Base-by-base conservation (phyloP, 2,888 invertebrate species). In the Carterocephalus palaemon region DNA sequence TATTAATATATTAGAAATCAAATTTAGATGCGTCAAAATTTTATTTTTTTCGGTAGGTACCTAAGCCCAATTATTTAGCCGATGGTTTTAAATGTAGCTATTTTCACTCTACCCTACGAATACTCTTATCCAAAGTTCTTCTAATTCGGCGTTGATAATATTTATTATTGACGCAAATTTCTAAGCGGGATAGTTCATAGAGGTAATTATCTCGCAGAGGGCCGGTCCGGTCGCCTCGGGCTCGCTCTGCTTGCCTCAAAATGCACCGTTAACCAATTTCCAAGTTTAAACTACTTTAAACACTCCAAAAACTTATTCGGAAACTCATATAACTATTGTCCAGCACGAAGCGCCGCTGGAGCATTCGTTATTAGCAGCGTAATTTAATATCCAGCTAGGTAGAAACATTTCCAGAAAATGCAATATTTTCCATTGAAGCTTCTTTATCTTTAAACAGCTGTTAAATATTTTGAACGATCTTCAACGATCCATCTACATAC, bases 241-340 rank as follows among this genome's bases (percentile, higher is more conserved):
- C 75, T 58, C 48, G 48, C 57, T 49, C 58, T 31, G 54, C 58
- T 62, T 60, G 41, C 41, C 71, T 69, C 76, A 70, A 80, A 84
- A 81, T 80, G 78, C 82, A 75, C 72, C 72, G 68, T 70, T 69
- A 72, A 81, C 81, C 81, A 77, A 80, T 80, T 65, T 63, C 68
- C 53, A 82, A 85, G 71, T 84, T 83, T 76, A 75, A 82, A 73
- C 53, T 81, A 83, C 70, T 83, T 83, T 75, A 75, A 83, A 74
- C 79, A 70, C 75, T 67, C 54, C 54, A 62, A 69, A 85, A 83
- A 81, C 81, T 79, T 79, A 81, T 82, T 82, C 64, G 69, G 70
- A 65, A 78, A 79, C 81, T 83, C 78, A 75, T 82, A 82, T 79
- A 84, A 85, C 83, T 81, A 70, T 76, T 74, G 72, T 72, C 62